A percentile compares a stretch with the other conserved stretches of the same genome.
Conservation (phyloP, 2,888 invertebrate species). For the Cephus rjabovi region DNA sequence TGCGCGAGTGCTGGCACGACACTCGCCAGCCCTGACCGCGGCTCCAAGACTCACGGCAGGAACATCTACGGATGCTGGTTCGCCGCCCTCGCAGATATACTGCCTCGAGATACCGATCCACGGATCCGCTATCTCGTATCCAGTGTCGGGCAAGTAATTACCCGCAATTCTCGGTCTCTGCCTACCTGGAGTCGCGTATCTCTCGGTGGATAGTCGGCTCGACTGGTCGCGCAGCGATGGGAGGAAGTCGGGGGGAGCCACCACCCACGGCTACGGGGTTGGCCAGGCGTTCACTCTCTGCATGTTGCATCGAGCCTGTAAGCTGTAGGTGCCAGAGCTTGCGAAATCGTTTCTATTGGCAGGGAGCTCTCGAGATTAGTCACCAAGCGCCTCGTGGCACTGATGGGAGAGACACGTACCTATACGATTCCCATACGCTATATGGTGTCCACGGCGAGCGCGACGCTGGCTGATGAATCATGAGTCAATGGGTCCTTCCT, state of each 20-base stretch:
- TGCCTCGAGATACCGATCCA: background rate
- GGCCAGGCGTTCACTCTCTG: background rate
- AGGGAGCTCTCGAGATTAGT: background rate
- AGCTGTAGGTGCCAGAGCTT: background rate
- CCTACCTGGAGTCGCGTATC: background rate
- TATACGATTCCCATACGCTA: background rate
- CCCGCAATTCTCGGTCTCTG: background rate
- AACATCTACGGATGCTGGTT: background rate
- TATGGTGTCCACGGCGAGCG: background rate
- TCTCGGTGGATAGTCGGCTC: background rate
- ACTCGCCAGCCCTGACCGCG: background rate
- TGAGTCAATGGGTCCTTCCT: background rate
- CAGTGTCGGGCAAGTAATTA: constrained; percentile 6
- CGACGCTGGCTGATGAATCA: background rate
- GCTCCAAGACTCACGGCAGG: background rate
- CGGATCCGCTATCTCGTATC: background rate
- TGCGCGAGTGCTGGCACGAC: background rate
- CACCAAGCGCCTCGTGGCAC: background rate
- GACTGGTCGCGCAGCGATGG: background rate
- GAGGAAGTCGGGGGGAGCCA: background rate
- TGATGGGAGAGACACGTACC: background rate
- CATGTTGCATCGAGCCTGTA: background rate
- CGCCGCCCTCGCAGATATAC: constrained; percentile 3
- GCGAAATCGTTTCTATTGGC: background rate
- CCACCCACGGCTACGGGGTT: background rate